Base-by-base conservation (phyloP, 2,797 vertebrate genomes). In the Leucoraja ocellata region DNA sequence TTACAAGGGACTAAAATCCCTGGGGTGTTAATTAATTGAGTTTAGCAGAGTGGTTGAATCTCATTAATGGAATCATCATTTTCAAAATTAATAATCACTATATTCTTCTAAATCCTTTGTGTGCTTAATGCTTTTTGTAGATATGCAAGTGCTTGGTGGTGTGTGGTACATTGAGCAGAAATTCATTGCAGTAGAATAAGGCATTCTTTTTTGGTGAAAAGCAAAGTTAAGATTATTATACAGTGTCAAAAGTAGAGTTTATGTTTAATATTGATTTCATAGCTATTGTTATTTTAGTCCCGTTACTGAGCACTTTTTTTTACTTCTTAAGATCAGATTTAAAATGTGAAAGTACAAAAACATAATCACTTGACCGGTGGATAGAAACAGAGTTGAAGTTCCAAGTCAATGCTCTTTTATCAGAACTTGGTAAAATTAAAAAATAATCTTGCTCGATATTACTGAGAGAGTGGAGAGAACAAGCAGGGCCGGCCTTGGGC, bases 11-110 rank as follows among this genome's bases (percentile, higher is more conserved):
- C n/a, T 25, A 90, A 90, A 68, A 14, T 71, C 86, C 71, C 86
- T 68, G n/a, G 46, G 32, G 86, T 90, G n/a, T 23, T 32, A 90
- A 90, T 90, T 90, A 84, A 84, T 84, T 84, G 81, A 84, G 81
- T 84, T 84, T 28, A 84, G 61, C 23, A 1, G 54, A 23, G 23
- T 84, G 81, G 81, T 61, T 84, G 81, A 84, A 84, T 90, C 84
- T 90, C 61, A 90, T 90, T 90, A 90, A 65, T 65, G 25, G 11
- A n/a, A 5, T 16, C 61, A 65, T 18, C 16, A 90, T 90, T 90
- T 68, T n/a, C n/a, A 90, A 84, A 16, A 16, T 18, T 9, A 91
- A 91, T 65, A 36, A 91, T 91, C 86, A 90, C 1, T 90, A 61
- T 7, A 58, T 83, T 68, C 18, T 71, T 90, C 71, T 90, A 18